Evolutionary conservation across 2,888 invertebrate genomes (phyloP), one percentile per base, ranked within the genome.

Genomic region (Melolontha melolontha): DNA sequence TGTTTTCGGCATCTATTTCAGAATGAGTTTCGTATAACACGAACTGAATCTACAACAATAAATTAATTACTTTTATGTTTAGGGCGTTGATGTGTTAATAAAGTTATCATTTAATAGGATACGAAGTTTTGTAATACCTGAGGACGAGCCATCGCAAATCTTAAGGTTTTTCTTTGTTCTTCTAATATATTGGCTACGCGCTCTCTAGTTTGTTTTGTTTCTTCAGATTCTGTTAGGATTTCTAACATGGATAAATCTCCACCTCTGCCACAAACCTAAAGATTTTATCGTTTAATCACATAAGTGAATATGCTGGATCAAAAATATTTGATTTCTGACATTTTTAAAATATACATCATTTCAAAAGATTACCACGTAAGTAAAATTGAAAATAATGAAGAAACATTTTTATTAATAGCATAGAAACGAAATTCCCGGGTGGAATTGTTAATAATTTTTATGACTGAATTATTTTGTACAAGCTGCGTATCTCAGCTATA

Each of bases 21-120:
- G 93, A 93, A 82, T 94, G 93, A 0, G 93, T 93, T 79, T 93
- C 93, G 76, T 94, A 94, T 39, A 94, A 81, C 11, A 94, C 88
- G 70, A 94, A 86, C 78, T 94, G 94, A 22, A 94, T 89, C 89
- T 90, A 75, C 64, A 80, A 59, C 17, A 44, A 14, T 16, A 47
- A 11, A 11, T 12, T 54, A 29, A 2, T 4, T 17, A 22, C 12
- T 29, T 17, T 27, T 17, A 6, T 47, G 17, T 2, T 27, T 27
- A 47, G 11, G 6, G 11, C 27, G 44, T 22, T 22, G 22, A 27
- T 42, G 6, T 22, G 16, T 44, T 29, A 52, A 42, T 44, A 40
- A n/a, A 29, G 22, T 11, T 2, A 29, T 34, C 7, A 34, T 6
- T 29, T 29, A 29, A 29, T 5, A 5, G 4, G 6, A 29, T 29